Evolutionary conservation across 1,140 invertebrate genomes (phyloP), one percentile per base, ranked within the genome.

Genomic region (Zaprionus africanus): DNA sequence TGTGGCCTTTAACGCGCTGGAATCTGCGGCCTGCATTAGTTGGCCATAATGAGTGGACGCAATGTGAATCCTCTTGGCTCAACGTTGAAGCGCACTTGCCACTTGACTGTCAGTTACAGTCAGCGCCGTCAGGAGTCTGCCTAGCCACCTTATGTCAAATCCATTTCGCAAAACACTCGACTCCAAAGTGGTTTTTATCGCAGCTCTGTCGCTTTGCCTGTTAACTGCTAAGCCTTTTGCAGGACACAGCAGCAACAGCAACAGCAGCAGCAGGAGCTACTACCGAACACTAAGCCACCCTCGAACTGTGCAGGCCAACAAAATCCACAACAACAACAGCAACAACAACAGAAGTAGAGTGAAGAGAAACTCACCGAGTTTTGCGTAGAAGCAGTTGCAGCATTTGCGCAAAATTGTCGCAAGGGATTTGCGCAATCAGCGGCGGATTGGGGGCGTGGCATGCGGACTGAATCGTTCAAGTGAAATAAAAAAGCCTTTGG

Each of bases 151-250:
- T 51, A 56, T 61, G 70, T 51, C 58, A 78, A 78, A 78, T 70
- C 66, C 72, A 70, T 70, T 75, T 63, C 43, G 73, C 54, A 58
- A 70, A 78, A 70, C 56, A 51, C 66, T 76, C 36, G 34, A 36
- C 53, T 64, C 38, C 15, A 59, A 68, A 78, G 59, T 46, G 81
- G 53, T 63, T 74, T 78, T 53, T 76, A 58, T 51, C 58, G 28
- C n/a, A 6, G 41, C 54, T 58, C 22, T 63, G 75, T 24, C 68
- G 51, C 43, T 76, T 74, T 63, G 63, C 79, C 76, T 70, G 82
- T 79, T 88, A 78, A 83, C 75, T 75, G 77, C 63, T 80, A 88
- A 87, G 77, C 83, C 69, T 28, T 76, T 68, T 61, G 60, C 82
- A 46, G 59, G 24, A 63, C 28, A 61, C 57, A 24, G 15, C 28